Evolutionary conservation across 2,888 invertebrate species (phyloP).

Genomic region (Diarsia dahlii): DNA sequence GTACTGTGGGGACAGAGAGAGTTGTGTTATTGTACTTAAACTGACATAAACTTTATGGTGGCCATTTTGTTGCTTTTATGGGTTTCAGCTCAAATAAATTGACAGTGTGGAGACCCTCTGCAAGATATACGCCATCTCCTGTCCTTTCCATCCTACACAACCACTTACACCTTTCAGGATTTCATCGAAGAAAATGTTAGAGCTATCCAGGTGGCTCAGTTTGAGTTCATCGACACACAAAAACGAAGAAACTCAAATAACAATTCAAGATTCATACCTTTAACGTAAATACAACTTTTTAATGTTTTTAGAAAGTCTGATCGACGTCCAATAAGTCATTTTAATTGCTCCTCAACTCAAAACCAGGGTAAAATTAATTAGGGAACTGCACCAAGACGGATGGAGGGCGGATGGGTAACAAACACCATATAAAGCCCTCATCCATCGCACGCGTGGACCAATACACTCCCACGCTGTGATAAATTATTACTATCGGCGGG

Average conservation of each 20-base stretch:
- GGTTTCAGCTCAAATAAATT: background rate
- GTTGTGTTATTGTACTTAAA: background rate
- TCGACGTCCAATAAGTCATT: background rate
- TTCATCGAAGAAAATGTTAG: too few species aligned
- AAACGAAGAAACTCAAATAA: too few species aligned
- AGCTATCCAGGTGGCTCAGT: too few species aligned
- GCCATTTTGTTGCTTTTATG: background rate
- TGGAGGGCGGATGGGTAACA: slow-evolving; percentile 31
- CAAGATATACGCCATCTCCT: too few species aligned
- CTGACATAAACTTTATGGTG: background rate
- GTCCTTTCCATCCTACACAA: too few species aligned
- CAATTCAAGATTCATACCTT: background rate
- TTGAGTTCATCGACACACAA: too few species aligned
- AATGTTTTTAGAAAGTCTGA: background rate
- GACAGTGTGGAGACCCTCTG: too few species aligned
- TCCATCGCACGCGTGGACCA: slow-evolving; percentile 40
- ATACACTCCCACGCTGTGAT: slow-evolving; percentile 51
- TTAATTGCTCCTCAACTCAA: background rate
- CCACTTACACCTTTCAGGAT: too few species aligned
- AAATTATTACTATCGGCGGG: slow-evolving; percentile 39
- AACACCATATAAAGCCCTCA: slow-evolving; percentile 43
- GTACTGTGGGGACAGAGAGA: slow-evolving; percentile 23
- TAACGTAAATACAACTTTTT: background rate
- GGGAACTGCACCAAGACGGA: slow-evolving; percentile 34
- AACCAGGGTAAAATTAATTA: slow-evolving; percentile 2